Evolutionary conservation across 2,113 vertebrate species (phyloP).

Genomic region (Campylorhamphus procurvoides): DNA sequence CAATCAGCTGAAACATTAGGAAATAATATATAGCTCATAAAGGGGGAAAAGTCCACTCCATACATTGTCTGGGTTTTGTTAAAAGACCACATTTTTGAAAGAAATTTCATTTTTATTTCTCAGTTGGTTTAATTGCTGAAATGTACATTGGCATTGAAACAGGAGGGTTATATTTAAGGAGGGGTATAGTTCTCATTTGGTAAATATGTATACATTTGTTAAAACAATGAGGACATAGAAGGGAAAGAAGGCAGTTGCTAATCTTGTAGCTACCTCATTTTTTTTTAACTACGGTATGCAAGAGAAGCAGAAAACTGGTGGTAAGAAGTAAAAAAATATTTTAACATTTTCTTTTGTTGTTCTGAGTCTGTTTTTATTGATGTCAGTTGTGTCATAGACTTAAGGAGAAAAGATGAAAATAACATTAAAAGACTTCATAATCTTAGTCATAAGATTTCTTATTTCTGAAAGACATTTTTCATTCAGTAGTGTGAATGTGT

Average conservation of each 20-base stretch:
- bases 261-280: background rate
- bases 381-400: background rate
- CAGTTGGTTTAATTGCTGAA: background rate
- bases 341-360: background rate
- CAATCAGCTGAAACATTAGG: background rate
- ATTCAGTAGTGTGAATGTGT: background rate
- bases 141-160: background rate
- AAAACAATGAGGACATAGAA: background rate
- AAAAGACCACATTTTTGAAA: background rate
- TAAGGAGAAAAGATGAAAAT: background rate
- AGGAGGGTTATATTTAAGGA: background rate
- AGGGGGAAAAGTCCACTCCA: background rate
- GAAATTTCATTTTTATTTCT: background rate
- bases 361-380: background rate
- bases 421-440: background rate
- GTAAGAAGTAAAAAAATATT: background rate
- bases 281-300: background rate
- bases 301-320: background rate
- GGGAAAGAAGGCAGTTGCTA: background rate
- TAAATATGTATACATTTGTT: background rate
- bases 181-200: background rate
- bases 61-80: background rate
- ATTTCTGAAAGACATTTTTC: background rate
- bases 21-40: background rate
- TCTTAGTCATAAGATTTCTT: background rate